These are phyloP conservation scores for Melanchra persicariae DNA, from an alignment of 2,888 invertebrate genomes.

Conservation along the genomic window DNA sequence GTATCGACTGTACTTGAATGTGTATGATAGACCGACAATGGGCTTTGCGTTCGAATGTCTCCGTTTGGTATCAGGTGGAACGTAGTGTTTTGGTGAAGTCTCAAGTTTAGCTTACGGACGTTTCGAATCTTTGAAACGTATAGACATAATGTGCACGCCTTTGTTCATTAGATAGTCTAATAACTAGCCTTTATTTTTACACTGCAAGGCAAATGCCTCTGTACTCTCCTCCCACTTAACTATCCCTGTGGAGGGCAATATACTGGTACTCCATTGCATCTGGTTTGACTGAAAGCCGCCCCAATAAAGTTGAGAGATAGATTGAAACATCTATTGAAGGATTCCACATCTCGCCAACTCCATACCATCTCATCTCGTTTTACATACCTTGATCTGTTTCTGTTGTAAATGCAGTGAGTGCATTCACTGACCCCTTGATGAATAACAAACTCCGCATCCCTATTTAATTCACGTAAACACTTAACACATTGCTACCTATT, in stretches of 20 bases:
- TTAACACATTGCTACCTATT: slow-evolving; percentile 52
- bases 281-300: too few relatives aligned
- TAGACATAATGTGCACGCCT: background rate
- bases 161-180: too few relatives aligned
- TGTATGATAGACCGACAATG: background rate
- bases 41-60: background rate
- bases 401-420: background rate
- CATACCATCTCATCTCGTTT: too few relatives aligned
- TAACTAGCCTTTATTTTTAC: too few relatives aligned
- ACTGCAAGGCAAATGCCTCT: too few relatives aligned
- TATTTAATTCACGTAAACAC: slow-evolving; percentile 40
- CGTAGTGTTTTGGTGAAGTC: background rate
- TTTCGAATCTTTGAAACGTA: too few relatives aligned
- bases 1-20: background rate
- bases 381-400: background rate
- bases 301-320: too few relatives aligned
- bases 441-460: slow-evolving; percentile 27
- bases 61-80: background rate
- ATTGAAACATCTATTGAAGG: background rate
- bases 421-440: slow-evolving; percentile 34
- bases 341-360: too few relatives aligned
- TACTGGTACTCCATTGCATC: too few relatives aligned
- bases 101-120: too few relatives aligned
- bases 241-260: too few relatives aligned
- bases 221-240: too few relatives aligned